These are phyloP conservation scores for Schizaphis graminum DNA, from an alignment of 2,888 invertebrate genomes.

Conservation along the genomic window DNA sequence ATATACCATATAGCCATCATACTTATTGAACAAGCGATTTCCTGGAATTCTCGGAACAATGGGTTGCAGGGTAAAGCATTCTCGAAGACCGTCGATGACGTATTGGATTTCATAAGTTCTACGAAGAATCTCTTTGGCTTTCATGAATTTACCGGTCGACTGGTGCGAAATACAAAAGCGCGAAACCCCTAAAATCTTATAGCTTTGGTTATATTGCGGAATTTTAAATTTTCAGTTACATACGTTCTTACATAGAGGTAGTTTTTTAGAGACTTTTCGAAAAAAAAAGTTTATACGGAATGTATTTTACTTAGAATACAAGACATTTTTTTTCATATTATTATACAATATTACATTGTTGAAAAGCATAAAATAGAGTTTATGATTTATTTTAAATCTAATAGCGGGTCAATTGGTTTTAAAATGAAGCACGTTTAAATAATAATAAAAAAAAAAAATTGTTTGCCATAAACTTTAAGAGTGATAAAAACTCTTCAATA, in stretches of 20 bases:
- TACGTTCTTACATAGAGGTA: background rate
- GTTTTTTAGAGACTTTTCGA: background rate
- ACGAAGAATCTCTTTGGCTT: background rate
- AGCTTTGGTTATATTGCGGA: background rate
- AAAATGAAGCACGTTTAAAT: background rate
- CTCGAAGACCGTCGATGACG: background rate
- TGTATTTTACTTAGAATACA: background rate
- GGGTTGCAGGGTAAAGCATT: background rate
- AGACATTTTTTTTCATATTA: background rate
- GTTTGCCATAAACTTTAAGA: background rate
- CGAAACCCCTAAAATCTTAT: background rate
- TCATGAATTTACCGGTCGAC: background rate
- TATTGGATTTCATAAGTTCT: slow-evolving; percentile 21
- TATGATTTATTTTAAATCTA: background rate
- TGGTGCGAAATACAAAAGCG: background rate
- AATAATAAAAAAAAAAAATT: background rate
- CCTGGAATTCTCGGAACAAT: background rate
- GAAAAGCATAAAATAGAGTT: background rate
- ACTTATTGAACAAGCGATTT: background rate
- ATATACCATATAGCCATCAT: background rate
- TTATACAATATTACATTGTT: background rate
- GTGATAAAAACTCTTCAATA: background rate
- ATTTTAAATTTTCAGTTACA: background rate
- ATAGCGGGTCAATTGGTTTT: background rate
- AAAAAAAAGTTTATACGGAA: background rate